Evolutionary conservation across 2,113 vertebrate species (phyloP).

Genomic region (Chaetops frenatus): DNA sequence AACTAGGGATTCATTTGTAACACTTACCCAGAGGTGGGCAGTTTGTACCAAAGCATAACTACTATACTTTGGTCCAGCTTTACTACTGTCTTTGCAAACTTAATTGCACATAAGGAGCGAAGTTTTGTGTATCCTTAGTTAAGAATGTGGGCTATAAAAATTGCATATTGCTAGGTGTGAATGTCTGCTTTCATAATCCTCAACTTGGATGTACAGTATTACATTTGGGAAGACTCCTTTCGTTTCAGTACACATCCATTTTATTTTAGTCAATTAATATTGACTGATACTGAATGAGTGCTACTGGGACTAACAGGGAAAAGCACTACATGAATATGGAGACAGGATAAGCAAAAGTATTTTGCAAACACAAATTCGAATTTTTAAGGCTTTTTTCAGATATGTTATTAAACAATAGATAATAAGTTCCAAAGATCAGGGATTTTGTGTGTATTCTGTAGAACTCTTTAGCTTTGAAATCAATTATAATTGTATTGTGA

Average conservation of each 20-base stretch:
- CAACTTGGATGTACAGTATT: neutral
- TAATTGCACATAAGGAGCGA: neutral
- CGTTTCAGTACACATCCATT: neutral
- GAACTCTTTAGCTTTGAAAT: neutral
- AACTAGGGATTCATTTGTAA: neutral
- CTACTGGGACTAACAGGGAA: neutral
- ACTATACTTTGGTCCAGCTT: neutral
- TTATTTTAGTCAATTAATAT: neutral
- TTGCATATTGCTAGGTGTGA: neutral
- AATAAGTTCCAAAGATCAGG: neutral
- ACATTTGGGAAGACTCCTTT: neutral
- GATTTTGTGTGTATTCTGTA: neutral
- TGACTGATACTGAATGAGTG: neutral
- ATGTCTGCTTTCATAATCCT: neutral
- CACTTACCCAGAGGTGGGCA: neutral
- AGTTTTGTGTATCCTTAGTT: neutral
- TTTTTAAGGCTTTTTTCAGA: neutral
- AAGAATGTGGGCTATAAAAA: neutral
- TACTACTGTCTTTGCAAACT: neutral
- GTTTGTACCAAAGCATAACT: neutral
- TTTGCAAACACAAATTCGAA: neutral
- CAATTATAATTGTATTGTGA: neutral
- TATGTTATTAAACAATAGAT: neutral
- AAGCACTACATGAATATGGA: neutral
- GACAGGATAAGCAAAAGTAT: neutral